These are phyloP conservation scores for Meiosimyza platycephala DNA, from an alignment of 2,888 invertebrate genomes.

Conservation along the genomic window DNA sequence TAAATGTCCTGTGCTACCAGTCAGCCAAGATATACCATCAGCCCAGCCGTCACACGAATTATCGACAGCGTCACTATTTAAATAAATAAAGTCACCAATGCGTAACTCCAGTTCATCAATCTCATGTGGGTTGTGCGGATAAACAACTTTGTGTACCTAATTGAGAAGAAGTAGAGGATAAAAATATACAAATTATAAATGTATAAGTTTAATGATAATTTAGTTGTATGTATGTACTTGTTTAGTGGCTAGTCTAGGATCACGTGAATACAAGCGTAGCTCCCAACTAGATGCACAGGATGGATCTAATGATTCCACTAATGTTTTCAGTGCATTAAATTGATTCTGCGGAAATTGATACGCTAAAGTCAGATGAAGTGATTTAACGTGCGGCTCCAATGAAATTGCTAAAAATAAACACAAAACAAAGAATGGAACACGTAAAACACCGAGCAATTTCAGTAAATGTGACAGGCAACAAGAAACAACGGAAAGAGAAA, in stretches of 20 bases:
- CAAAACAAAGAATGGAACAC: slow-evolving; percentile 9
- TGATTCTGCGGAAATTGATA: slow-evolving; percentile 85
- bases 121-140: slow-evolving; percentile 80
- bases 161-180: slow-evolving; percentile 14
- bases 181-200: background rate
- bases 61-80: slow-evolving; percentile 79
- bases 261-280: slow-evolving; percentile 86
- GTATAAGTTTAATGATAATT: background rate
- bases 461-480: background rate
- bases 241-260: slow-evolving; percentile 79
- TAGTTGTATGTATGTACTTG: slow-evolving; percentile 66
- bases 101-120: slow-evolving; percentile 87
- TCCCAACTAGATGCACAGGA: slow-evolving; percentile 82
- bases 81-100: slow-evolving; percentile 87
- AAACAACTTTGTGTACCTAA: slow-evolving; percentile 82
- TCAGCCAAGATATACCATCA: slow-evolving; percentile 72
- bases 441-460: background rate
- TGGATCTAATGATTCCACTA: slow-evolving; percentile 80
- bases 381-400: slow-evolving; percentile 85
- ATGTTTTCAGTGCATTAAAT: slow-evolving; percentile 76
- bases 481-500: background rate
- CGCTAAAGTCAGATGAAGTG: slow-evolving; percentile 87
- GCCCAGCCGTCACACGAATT: slow-evolving; percentile 89
- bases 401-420: slow-evolving; percentile 72
- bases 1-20: slow-evolving; percentile 79